phyloP scores from a whole-genome alignment of 2,113 vertebrate species.

The Anhinga rufa region DNA sequence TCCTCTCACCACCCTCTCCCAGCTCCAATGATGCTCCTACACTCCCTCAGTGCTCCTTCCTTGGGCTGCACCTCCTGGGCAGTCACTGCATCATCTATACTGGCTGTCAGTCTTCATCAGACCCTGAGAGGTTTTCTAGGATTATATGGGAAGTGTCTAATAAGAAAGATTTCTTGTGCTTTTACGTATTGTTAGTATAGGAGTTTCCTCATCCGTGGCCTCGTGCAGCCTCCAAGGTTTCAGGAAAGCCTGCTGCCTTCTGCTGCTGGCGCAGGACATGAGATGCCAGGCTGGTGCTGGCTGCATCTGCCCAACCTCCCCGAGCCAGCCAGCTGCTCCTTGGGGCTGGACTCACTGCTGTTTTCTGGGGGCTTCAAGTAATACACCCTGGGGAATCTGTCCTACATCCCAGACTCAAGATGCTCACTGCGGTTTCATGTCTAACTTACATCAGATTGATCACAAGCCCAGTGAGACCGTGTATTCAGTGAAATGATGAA shows the following conservation, averaged over 20 bases:
- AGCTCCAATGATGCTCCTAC: not conserved
- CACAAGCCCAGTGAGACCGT: not conserved
- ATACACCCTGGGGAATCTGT: not conserved
- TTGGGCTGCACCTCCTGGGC: not conserved
- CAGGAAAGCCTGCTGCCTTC: not conserved
- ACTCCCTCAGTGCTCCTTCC: not conserved
- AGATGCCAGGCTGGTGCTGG: not conserved
- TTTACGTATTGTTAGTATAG: too few relatives aligned
- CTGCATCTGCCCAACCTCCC: not conserved
- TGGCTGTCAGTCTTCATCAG: too few relatives aligned
- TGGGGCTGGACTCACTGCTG: too few relatives aligned
- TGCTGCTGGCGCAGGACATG: not conserved
- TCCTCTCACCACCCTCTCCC: not conserved
- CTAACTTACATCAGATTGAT: not conserved
- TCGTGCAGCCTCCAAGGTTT: not conserved
- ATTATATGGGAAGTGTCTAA: not conserved
- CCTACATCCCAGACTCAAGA: rapidly evolving
- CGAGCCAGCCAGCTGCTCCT: rapidly evolving
- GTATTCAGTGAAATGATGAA: rapidly evolving
- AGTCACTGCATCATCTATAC: not conserved
- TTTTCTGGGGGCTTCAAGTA: not conserved
- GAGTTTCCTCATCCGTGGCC: not conserved
- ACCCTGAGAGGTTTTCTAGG: not conserved
- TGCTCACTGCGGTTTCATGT: not conserved
- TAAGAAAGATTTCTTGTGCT: not conserved